Base-by-base conservation (phyloP, 1,140 invertebrate genomes). In the Brachionus rotundiformis region DNA sequence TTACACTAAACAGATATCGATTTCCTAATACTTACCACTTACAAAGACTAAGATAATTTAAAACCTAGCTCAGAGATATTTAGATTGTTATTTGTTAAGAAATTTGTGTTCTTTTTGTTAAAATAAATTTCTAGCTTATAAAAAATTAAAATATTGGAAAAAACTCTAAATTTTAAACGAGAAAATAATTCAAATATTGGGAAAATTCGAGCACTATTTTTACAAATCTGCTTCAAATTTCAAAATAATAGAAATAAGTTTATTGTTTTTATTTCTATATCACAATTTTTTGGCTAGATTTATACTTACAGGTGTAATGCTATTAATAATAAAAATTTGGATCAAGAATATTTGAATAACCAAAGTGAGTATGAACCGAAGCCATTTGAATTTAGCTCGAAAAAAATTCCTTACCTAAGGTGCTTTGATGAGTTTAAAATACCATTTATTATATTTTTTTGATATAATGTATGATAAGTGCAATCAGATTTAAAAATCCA, bases 1-100 rank as follows among this genome's bases (percentile, higher is more conserved):
- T 68, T 68, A 68, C 63, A 68, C 33, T 68, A 68, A 68, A 68
- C 33, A 68, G 27, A 68, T 33, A 68, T 68, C 29, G 63, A 68
- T 68, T 68, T 68, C 63, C 16, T 36, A 49, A 49, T 27, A 63
- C 49, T 59, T 29, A 63, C 23, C 59, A 31, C 27, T 33, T 33
- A 68, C 29, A 4, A 68, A 7, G 47, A 49, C n/a, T 16, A 19
- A 19, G 47, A 54, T 54, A 54, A 23, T 54, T 54, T 54, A 8
- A 23, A 54, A 54, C 19, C 23, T 19, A 54, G 47, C 47, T 54
- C 47, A 23, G 7, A 54, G n/a, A 54, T 23, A 19, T 54, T 54
- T 6, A 54, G 23, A 23, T 54, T 54, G n/a, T 19, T 54, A 54
- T 54, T 54, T 54, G 16, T 16, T 54, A 54, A 54, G 13, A 54